Evolutionary conservation across 2,888 invertebrate genomes (phyloP), one percentile per base, ranked within the genome.

Genomic region (Sclerodermus sp.): DNA sequence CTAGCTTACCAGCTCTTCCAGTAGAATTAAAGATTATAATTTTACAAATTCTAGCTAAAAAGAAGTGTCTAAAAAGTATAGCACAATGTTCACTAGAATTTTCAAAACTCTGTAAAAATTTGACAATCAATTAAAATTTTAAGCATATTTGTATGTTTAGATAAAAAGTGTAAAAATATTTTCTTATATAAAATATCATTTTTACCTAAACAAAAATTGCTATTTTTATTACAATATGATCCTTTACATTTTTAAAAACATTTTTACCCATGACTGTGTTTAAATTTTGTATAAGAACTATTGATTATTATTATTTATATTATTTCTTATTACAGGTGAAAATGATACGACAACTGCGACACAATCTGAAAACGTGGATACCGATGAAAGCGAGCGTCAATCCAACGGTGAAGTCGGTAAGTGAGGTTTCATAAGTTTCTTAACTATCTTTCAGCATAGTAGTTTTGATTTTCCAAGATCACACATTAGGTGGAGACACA

Each of bases 351-450:
- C 58, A 46, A 55, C 57, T 23, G 18, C 45, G 30, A 31, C 34
- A 36, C 41, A 32, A 39, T 54, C 53, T 30, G 70, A 74, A 55
- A 65, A 53, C 64, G 66, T 57, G 62, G 70, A 58, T 47, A 68
- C 49, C 47, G 66, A 53, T 30, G 64, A 51, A 71, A 77, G 60
- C 66, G 72, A 58, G 57, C 58, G 49, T 60, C 71, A 58, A 60
- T 68, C 57, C 44, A 80, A 80, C 61, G 78, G 78, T 40, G 79
- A 79, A 63, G 63, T 68, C 55, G 76, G 80, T 80, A 70, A 79
- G 80, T 77, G 41, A 49, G 32, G 43, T 6, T 4, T 36, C 23
- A 8, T 5, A 3, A 3, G 8, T 23, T 1, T 32, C 47, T 23
- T n/a, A 32, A 13, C 32, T 30, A 39, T 47, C 15, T 18, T 36